phyloP scores from a whole-genome alignment of 2,888 invertebrate species.

The Rugalucina vietnamica region DNA sequence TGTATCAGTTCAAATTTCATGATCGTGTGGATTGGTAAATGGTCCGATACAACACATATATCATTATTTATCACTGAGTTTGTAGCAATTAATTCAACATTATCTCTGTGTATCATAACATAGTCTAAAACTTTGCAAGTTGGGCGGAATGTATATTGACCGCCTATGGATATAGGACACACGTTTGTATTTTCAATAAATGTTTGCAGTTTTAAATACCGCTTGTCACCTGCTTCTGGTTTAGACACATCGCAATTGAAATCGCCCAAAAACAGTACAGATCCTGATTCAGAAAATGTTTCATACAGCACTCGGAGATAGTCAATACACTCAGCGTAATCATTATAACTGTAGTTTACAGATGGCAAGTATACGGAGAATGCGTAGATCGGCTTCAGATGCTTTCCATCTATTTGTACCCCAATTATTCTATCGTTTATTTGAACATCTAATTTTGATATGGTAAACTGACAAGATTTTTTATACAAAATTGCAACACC shows the following conservation, averaged over 20 bases:
- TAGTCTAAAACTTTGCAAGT: not conserved
- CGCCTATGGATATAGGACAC: too few relatives aligned
- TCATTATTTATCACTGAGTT: not conserved
- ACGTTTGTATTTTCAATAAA: not conserved
- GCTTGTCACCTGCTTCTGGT: not conserved
- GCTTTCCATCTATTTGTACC: not conserved
- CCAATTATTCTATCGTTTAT: not conserved
- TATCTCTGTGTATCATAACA: not conserved
- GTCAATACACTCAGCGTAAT: not conserved
- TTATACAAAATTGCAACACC: not conserved
- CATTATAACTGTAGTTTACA: not conserved
- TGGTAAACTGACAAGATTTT: not conserved
- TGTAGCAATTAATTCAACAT: not conserved
- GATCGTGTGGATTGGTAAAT: not conserved
- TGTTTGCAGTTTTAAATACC: not conserved
- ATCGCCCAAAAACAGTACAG: not conserved
- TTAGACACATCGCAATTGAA: not conserved
- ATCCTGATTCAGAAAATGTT: not conserved
- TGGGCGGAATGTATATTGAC: not conserved
- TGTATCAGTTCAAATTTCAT: not conserved
- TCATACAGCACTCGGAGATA: not conserved
- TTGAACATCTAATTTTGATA: not conserved
- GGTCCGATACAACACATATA: not conserved
- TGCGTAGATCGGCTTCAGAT: not conserved
- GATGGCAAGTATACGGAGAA: constrained; percentile 2